Conservation (phyloP, 2,888 invertebrate genomes). For the Hirtodrosophila alboralis region DNA sequence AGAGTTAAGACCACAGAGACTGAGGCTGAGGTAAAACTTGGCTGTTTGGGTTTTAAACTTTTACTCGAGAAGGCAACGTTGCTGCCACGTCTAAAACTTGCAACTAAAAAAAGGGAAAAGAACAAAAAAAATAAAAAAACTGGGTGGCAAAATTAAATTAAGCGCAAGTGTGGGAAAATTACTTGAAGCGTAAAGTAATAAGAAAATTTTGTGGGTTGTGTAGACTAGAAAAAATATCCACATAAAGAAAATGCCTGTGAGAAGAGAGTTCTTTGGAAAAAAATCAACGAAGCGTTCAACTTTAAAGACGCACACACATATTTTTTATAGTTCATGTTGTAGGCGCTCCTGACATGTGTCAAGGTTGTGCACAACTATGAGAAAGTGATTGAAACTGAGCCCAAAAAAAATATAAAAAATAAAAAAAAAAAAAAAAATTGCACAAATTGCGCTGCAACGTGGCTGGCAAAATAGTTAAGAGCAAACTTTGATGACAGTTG, state of each 20-base stretch:
- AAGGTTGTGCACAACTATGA: constrained; percentile 52
- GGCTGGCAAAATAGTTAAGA: constrained; percentile 6
- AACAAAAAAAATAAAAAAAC: constrained; percentile 35
- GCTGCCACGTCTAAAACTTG: constrained; percentile 32
- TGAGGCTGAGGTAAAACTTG: constrained; percentile 24
- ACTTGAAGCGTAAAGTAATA: constrained; percentile 69
- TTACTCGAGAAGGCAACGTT: constrained; percentile 20
- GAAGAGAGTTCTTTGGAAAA: too few relatives aligned
- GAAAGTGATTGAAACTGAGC: constrained; percentile 49
- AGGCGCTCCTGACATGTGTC: constrained; percentile 60
- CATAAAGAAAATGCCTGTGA: too few relatives aligned
- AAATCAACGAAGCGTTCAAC: constrained; percentile 44
- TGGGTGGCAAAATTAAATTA: constrained; percentile 70
- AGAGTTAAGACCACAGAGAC: constrained; percentile 9
- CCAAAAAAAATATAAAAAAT: background rate
- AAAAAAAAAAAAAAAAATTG: constrained; percentile 12
- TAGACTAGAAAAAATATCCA: constrained; percentile 30
- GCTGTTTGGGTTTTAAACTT: constrained; percentile 25
- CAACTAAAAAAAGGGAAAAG: constrained; percentile 53
- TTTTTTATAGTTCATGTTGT: constrained; percentile 10
- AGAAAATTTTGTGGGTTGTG: constrained; percentile 63
- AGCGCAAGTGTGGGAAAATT: constrained; percentile 75
- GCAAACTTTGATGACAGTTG: constrained; percentile 30
- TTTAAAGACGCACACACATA: constrained; percentile 45
- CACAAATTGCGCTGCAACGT: constrained; percentile 25